Percentiles rank a stretch among this genome's conserved stretches.
These are phyloP conservation scores for Triplophysa yarkandensis DNA, from an alignment of 2,797 vertebrate species.

Conservation along the genomic window DNA sequence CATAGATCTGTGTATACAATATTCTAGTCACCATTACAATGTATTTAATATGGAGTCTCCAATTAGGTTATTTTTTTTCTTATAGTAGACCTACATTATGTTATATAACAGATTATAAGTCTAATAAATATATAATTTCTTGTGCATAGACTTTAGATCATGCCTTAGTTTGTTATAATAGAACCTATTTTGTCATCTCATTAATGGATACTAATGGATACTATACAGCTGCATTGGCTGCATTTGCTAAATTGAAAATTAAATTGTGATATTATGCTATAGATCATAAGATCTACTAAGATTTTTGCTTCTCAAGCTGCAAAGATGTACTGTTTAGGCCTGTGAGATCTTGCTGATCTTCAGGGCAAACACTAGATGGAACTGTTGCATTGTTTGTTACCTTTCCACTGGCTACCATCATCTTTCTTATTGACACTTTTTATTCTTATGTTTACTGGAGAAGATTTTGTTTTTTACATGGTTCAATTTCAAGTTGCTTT, in stretches of 20 bases:
- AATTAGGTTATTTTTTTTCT: neutral
- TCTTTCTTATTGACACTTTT: no score
- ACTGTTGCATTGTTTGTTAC: conserved; percentile 38
- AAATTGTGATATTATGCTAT: neutral
- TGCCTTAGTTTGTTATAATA: no score
- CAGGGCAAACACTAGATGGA: conserved; percentile 51
- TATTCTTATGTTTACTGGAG: no score
- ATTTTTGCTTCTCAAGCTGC: neutral
- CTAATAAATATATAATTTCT: neutral
- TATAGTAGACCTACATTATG: neutral
- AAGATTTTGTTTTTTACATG: no score
- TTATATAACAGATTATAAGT: neutral
- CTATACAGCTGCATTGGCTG: neutral
- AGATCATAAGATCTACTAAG: neutral
- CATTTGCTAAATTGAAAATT: neutral
- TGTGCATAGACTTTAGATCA: no score
- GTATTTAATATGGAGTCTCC: neutral
- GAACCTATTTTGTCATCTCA: no score
- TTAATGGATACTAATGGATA: no score
- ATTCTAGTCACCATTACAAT: neutral
- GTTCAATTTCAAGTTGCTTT: no score
- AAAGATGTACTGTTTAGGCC: no score
- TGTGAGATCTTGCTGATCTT: neutral
- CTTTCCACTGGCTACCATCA: neutral
- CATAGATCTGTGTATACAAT: no score